Percentiles rank a stretch among this genome's conserved stretches.
Conservation (phyloP, 2,888 invertebrate genomes). For the Hemithea aestivaria region DNA sequence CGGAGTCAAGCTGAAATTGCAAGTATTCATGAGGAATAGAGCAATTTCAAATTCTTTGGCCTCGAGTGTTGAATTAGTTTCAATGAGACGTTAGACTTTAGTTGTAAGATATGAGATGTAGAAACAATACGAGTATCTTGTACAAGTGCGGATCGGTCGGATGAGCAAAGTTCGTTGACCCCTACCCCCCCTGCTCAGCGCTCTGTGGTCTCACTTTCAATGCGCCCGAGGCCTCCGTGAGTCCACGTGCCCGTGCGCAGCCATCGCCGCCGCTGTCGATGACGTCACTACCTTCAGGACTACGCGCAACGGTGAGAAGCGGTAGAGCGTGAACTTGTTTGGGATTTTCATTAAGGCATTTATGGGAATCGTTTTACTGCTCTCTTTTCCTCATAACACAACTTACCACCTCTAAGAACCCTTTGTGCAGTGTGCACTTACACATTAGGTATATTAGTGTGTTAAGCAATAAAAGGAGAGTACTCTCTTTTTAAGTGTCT, state of each 20-base stretch:
- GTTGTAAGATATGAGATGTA: conserved; percentile 49
- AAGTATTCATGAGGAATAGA: conserved; percentile 3
- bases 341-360: conserved; percentile 57
- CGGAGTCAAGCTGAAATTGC: conserved; percentile 4
- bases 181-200: conserved; percentile 41
- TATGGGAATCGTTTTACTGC: conserved; percentile 58
- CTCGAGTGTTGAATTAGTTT: conserved; percentile 35
- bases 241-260: conserved; percentile 68
- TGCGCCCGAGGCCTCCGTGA: conserved; percentile 66
- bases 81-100: conserved; percentile 36
- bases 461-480: no score
- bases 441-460: no score
- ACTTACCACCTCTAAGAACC: conserved; percentile 40
- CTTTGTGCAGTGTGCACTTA: no score
- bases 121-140: conserved; percentile 70
- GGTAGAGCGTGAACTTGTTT: conserved; percentile 58
- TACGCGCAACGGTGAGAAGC: conserved; percentile 49
- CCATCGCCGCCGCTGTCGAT: conserved; percentile 45
- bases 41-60: conserved; percentile 8
- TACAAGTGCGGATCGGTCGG: conserved; percentile 74
- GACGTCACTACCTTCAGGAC: conserved; percentile 64
- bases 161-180: conserved; percentile 70
- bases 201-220: conserved; percentile 69
- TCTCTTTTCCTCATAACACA: conserved; percentile 29
- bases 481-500: no score